Conservation (phyloP, 2,113 vertebrate genomes). For the Periophthalmodon schlosseri region DNA sequence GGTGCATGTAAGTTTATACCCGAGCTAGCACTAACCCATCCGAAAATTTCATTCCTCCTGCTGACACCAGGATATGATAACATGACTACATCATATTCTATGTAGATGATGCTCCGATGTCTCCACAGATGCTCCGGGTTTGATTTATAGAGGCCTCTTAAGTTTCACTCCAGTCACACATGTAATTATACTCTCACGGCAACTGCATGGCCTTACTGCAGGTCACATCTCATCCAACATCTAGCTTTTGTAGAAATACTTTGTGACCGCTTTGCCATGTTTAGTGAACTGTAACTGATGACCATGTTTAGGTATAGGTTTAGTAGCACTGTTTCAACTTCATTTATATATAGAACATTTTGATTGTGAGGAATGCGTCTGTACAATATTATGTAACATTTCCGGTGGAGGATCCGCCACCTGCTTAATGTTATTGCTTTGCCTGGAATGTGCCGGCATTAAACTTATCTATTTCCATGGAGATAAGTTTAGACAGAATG, state of each 20-base stretch:
- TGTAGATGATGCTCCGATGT: background rate
- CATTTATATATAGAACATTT: too few relatives aligned
- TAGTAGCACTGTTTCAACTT: too few relatives aligned
- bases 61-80: background rate
- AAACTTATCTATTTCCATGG: background rate
- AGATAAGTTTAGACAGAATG: background rate
- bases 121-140: background rate
- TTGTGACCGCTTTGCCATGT: background rate
- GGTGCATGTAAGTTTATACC: background rate
- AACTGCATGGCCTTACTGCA: background rate
- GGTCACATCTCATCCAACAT: background rate
- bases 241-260: background rate
- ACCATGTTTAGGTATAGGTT: too few relatives aligned
- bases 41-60: background rate
- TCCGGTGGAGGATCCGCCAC: too few relatives aligned
- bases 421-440: background rate
- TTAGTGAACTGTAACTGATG: too few relatives aligned
- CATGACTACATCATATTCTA: background rate
- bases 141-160: background rate
- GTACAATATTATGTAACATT: too few relatives aligned
- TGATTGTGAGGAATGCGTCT: too few relatives aligned
- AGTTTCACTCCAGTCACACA: slow-evolving; percentile 5
- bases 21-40: background rate
- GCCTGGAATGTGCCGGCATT: background rate
- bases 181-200: slow-evolving; percentile 7